phyloP scores from a whole-genome alignment of 2,113 vertebrate species.

The Phainopepla nitens region DNA sequence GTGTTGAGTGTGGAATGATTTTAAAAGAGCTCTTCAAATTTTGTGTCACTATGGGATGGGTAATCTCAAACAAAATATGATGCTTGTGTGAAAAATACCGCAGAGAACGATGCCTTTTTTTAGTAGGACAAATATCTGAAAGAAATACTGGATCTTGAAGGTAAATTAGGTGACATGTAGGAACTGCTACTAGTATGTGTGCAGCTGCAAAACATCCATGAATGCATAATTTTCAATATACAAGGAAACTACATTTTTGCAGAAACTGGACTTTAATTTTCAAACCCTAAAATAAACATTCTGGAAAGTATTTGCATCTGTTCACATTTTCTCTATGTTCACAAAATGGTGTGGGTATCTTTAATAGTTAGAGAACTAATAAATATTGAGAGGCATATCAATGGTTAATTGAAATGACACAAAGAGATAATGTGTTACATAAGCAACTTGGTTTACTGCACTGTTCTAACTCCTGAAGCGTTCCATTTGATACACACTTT shows the following conservation, averaged over 20 bases:
- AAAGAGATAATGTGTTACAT: neutral
- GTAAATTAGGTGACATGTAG: neutral
- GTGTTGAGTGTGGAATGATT: neutral
- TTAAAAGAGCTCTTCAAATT: neutral
- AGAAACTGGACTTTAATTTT: slow-evolving; percentile 4
- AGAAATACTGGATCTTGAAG: neutral
- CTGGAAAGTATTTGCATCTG: neutral
- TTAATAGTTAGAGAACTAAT: neutral
- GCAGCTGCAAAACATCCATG: neutral
- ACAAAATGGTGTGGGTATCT: neutral
- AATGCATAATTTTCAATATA: neutral
- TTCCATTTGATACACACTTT: neutral
- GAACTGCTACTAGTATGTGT: neutral
- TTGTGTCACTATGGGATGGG: neutral
- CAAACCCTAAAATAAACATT: slow-evolving; percentile 5
- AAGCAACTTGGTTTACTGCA: neutral
- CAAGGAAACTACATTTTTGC: neutral
- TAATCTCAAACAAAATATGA: neutral
- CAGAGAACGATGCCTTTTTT: neutral
- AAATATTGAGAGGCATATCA: neutral
- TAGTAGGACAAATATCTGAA: neutral
- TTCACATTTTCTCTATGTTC: neutral
- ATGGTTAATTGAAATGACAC: neutral
- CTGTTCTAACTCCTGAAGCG: neutral
- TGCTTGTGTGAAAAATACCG: neutral